These are phyloP conservation scores for Lepidurus arcticus DNA, from an alignment of 1,140 invertebrate species.

Conservation along the genomic window DNA sequence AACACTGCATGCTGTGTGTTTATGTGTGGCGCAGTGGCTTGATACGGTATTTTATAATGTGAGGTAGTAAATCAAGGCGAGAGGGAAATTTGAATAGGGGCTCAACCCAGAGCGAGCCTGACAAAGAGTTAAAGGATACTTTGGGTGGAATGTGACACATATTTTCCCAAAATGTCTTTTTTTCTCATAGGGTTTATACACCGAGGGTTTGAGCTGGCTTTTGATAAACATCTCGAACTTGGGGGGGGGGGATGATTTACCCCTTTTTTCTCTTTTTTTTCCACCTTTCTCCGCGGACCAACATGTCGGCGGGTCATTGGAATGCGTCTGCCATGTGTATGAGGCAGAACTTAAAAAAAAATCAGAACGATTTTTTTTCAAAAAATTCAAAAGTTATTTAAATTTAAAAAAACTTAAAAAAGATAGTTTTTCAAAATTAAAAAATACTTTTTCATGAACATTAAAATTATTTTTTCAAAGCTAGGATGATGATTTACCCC, in stretches of 20 bases:
- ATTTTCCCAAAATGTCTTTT: not conserved
- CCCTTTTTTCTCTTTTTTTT: not conserved
- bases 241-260: not conserved
- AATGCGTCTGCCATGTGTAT: not conserved
- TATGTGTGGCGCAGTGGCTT: conserved; percentile 20
- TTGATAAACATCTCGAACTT: not conserved
- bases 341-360: not conserved
- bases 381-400: not conserved
- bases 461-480: too few relatives aligned
- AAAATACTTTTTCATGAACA: too few relatives aligned
- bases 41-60: conserved; percentile 16
- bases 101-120: not conserved
- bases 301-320: not conserved
- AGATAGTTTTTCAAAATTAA: too few relatives aligned
- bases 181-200: not conserved
- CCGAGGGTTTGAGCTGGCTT: not conserved
- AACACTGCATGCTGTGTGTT: conserved; percentile 8
- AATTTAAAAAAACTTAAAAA: too few relatives aligned
- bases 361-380: not conserved
- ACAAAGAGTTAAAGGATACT: not conserved
- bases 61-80: conserved; percentile 9
- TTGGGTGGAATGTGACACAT: conserved; percentile 20
- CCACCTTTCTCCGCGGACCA: not conserved
- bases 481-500: too few relatives aligned
- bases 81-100: conserved; percentile 19